Conservation (phyloP, 2,797 vertebrate genomes). For the Scolopax rusticola region DNA sequence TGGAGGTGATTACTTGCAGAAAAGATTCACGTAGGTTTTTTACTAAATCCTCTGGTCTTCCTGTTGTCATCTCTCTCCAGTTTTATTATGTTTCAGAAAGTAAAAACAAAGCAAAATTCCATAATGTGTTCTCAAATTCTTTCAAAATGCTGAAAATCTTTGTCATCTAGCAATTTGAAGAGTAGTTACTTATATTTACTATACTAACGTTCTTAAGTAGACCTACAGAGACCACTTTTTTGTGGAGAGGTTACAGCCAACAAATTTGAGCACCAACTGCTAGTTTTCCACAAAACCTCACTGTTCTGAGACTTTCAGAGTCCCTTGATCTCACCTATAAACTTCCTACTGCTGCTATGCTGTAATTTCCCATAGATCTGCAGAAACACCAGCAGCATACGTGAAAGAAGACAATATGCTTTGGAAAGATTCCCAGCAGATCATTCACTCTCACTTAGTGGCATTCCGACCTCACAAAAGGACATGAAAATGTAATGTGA, state of each 20-base stretch:
- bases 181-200: neutral
- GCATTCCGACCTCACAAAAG: neutral
- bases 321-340: slow-evolving; percentile 30
- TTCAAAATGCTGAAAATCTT: neutral
- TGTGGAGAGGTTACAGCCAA: neutral
- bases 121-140: neutral
- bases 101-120: neutral
- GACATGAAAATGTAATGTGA: neutral
- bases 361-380: slow-evolving; percentile 13
- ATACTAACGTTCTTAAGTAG: neutral
- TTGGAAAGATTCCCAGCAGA: neutral
- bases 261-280: neutral
- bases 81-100: neutral
- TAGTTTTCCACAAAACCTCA: neutral
- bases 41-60: neutral
- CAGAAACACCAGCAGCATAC: neutral
- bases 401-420: neutral
- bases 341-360: neutral
- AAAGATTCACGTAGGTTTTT: neutral
- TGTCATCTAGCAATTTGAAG: neutral
- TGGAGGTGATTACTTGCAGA: neutral
- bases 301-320: neutral
- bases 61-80: neutral
- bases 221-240: neutral
- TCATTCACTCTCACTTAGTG: slow-evolving; percentile 22